These are phyloP conservation scores for Tenthredo mesomela DNA, from an alignment of 2,888 invertebrate species.

Conservation along the genomic window DNA sequence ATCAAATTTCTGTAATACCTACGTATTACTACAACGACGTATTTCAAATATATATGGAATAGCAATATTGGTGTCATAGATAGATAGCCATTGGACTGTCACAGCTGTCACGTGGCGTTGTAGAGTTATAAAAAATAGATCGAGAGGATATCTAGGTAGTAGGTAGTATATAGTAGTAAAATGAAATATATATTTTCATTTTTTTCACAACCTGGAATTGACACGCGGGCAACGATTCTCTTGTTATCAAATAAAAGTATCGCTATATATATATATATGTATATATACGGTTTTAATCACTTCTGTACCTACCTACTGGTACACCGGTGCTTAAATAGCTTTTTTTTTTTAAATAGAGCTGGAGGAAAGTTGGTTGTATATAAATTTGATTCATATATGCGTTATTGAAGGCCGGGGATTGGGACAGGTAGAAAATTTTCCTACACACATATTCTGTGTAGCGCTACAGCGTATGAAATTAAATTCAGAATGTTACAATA, in stretches of 20 bases:
- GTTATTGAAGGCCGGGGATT: background rate
- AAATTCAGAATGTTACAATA: no score
- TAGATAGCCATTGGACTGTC: conserved; percentile 31
- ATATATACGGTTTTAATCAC: background rate
- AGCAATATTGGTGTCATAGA: conserved; percentile 11
- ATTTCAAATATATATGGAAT: background rate
- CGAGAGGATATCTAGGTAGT: background rate
- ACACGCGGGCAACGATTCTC: background rate
- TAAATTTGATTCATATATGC: background rate
- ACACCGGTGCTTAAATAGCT: background rate
- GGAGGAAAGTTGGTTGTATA: background rate
- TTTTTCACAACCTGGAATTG: conserved; percentile 14
- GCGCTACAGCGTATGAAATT: no score
- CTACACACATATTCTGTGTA: background rate
- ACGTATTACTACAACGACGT: background rate
- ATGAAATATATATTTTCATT: background rate
- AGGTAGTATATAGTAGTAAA: background rate
- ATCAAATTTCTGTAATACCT: background rate
- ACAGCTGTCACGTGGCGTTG: background rate
- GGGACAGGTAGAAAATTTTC: background rate
- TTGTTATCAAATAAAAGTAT: background rate
- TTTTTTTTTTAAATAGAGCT: background rate
- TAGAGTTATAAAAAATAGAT: conserved; percentile 10
- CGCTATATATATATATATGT: background rate
- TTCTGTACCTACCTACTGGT: background rate